phyloP scores from a whole-genome alignment of 2,888 invertebrate genomes.

The Crioceris asparagi region DNA sequence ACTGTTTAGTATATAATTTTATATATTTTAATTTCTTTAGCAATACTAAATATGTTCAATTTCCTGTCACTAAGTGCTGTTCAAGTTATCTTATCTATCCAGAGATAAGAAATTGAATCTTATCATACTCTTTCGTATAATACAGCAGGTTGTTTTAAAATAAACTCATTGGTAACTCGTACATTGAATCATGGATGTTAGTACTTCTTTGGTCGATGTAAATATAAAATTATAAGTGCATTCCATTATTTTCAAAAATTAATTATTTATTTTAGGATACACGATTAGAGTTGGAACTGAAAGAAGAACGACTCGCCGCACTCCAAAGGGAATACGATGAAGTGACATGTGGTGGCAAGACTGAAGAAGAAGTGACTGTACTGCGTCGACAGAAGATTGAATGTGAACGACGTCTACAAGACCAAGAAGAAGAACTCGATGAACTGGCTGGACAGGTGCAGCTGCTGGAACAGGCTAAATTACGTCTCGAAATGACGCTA shows the following conservation, averaged over 20 bases:
- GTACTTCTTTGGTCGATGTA: too few relatives aligned
- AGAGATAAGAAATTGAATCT: too few relatives aligned
- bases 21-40: too few relatives aligned
- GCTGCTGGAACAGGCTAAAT: slow-evolving; percentile 83
- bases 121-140: too few relatives aligned
- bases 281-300: slow-evolving; percentile 77
- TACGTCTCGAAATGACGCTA: slow-evolving; percentile 85
- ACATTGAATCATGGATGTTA: too few relatives aligned
- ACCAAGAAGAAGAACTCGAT: slow-evolving; percentile 91
- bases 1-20: too few relatives aligned
- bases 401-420: slow-evolving; percentile 71
- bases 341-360: slow-evolving; percentile 64
- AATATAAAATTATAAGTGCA: too few relatives aligned
- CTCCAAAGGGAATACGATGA: slow-evolving; percentile 80
- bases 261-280: slow-evolving; percentile 51
- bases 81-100: too few relatives aligned
- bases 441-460: slow-evolving; percentile 75
- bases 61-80: too few relatives aligned
- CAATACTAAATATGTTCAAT: too few relatives aligned
- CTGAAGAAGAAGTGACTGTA: slow-evolving; percentile 76
- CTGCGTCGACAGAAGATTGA: slow-evolving; percentile 78
- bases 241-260: not conserved
- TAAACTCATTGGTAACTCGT: too few relatives aligned
- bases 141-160: too few relatives aligned
- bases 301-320: slow-evolving; percentile 72